Percentiles rank a stretch among this genome's conserved stretches.
Evolutionary conservation across 2,888 invertebrate species (phyloP).

Genomic region (Anorthoa munda): DNA sequence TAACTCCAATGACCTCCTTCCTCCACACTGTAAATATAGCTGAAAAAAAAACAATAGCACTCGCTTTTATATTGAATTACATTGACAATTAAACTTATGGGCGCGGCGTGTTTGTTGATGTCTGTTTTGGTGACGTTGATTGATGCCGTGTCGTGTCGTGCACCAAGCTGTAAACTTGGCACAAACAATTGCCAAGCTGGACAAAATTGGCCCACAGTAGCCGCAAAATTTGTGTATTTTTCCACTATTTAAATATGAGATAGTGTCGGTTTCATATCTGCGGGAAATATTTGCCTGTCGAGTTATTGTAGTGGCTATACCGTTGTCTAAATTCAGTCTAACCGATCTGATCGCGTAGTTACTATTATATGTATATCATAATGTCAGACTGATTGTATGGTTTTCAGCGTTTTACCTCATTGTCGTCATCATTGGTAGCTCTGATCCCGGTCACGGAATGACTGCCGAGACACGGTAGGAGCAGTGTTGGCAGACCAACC

Average conservation of each 20-base stretch:
- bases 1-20: not conserved
- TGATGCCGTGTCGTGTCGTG: slow-evolving; percentile 75
- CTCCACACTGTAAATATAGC: too few species aligned
- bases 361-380: not conserved
- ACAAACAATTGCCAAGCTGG: slow-evolving; percentile 79
- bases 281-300: slow-evolving; percentile 2
- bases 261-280: slow-evolving; percentile 7
- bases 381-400: not conserved
- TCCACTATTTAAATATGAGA: slow-evolving; percentile 71
- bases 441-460: too few species aligned
- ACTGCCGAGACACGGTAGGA: too few species aligned
- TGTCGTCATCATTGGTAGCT: too few species aligned
- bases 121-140: slow-evolving; percentile 77
- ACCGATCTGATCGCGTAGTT: not conserved
- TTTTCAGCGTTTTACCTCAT: too few species aligned
- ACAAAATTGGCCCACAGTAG: slow-evolving; percentile 61
- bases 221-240: slow-evolving; percentile 71
- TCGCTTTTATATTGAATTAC: slow-evolving; percentile 74
- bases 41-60: not conserved
- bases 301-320: not conserved
- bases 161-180: slow-evolving; percentile 80
- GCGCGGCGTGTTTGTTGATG: slow-evolving; percentile 69
- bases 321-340: not conserved
- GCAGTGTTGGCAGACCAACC: too few species aligned
- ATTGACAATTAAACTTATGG: slow-evolving; percentile 74